Conservation (phyloP, 2,888 invertebrate genomes). For the Nineta flava region DNA sequence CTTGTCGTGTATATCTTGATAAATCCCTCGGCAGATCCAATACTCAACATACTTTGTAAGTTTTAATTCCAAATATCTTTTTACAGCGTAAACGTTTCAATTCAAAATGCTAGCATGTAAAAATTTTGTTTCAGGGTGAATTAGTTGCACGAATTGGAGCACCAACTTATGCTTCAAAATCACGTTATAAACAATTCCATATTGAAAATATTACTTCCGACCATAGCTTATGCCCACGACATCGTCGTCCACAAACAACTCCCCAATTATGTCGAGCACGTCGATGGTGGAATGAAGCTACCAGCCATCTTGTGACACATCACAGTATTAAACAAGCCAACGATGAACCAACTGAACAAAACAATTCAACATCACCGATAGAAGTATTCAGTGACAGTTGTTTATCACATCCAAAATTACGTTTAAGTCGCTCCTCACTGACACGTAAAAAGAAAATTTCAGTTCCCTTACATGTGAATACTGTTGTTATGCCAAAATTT, state of each 20-base stretch:
- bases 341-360: too few relatives aligned
- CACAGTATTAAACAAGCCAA: too few relatives aligned
- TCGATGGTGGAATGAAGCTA: constrained; percentile 26
- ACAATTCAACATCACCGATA: too few relatives aligned
- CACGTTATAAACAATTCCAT: constrained; percentile 24
- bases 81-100: too few relatives aligned
- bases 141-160: constrained; percentile 48
- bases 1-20: too few relatives aligned
- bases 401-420: background rate
- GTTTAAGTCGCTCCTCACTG: background rate
- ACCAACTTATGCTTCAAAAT: constrained; percentile 47
- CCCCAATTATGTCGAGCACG: constrained; percentile 19
- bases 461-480: constrained; percentile 1
- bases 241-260: constrained; percentile 6
- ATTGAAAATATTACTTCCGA: constrained; percentile 11
- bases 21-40: too few relatives aligned
- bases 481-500: background rate
- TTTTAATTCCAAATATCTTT: too few relatives aligned
- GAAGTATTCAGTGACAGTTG: too few relatives aligned
- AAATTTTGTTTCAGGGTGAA: background rate
- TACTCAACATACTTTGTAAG: too few relatives aligned
- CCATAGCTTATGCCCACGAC: constrained; percentile 8
- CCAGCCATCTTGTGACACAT: constrained; percentile 21
- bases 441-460: background rate
- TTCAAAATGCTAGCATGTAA: too few relatives aligned